Conservation (phyloP, 1,140 invertebrate species). For the Caenorhabditis latens region DNA sequence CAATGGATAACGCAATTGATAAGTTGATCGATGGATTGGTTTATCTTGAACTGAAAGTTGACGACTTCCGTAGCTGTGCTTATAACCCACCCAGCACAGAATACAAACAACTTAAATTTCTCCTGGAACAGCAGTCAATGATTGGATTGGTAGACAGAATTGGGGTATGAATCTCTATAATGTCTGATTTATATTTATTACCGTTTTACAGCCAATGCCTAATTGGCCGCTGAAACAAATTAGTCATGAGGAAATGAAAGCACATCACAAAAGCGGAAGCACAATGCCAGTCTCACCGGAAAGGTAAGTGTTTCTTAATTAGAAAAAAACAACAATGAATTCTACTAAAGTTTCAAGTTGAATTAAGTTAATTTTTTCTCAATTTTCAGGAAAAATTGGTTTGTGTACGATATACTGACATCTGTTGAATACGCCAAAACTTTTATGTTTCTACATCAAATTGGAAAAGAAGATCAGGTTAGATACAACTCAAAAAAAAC, state of each 20-base stretch:
- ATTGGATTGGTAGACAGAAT: slow-evolving; percentile 24
- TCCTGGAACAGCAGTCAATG: background rate
- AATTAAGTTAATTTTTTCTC: no score
- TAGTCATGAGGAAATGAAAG: slow-evolving; percentile 28
- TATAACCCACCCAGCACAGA: slow-evolving; percentile 28
- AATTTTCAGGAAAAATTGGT: slow-evolving; percentile 58
- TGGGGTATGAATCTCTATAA: background rate
- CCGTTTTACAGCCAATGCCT: slow-evolving; percentile 48
- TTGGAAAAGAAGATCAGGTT: slow-evolving; percentile 35
- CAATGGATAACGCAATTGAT: slow-evolving; percentile 20
- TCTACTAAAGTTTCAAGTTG: background rate
- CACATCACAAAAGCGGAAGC: background rate
- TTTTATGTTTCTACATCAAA: slow-evolving; percentile 44
- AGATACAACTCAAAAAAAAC: background rate
- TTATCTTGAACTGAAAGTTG: slow-evolving; percentile 57
- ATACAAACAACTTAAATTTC: background rate
- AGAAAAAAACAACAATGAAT: background rate
- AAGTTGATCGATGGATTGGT: slow-evolving; percentile 40
- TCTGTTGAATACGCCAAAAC: slow-evolving; percentile 55
- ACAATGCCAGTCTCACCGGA: background rate
- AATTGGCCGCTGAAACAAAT: slow-evolving; percentile 47
- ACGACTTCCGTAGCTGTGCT: slow-evolving; percentile 42
- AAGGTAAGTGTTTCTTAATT: background rate
- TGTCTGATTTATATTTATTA: no score
- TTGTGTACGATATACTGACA: slow-evolving; percentile 33